Conservation (phyloP, 2,888 invertebrate species). For the Chrysomela aeneicollis region DNA sequence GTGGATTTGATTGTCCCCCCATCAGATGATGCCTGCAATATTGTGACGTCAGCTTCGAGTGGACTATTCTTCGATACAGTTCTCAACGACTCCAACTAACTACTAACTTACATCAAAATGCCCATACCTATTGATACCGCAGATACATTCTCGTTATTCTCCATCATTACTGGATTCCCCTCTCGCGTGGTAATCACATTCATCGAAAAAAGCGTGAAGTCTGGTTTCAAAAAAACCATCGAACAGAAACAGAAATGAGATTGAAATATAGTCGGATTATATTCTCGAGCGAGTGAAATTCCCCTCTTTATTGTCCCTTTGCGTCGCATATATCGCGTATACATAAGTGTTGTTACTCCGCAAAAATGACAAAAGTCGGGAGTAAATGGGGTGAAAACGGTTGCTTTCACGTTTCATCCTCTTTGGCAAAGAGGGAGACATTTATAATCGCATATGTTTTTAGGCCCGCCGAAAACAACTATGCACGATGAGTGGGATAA, state of each 20-base stretch:
- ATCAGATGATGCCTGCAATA: too few relatives aligned
- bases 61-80: too few relatives aligned
- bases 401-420: slow-evolving; percentile 41
- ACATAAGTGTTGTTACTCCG: slow-evolving; percentile 55
- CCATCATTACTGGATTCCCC: too few relatives aligned
- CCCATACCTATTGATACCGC: too few relatives aligned
- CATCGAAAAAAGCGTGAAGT: slow-evolving; percentile 29
- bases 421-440: slow-evolving; percentile 37
- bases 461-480: slow-evolving; percentile 24
- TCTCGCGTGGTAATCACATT: slow-evolving; percentile 7
- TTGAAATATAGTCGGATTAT: slow-evolving; percentile 49
- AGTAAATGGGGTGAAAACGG: slow-evolving; percentile 56
- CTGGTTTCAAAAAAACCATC: slow-evolving; percentile 39
- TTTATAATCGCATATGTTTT: slow-evolving; percentile 38
- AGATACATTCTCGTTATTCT: too few relatives aligned
- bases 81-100: too few relatives aligned
- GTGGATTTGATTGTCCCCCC: too few relatives aligned
- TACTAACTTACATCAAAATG: too few relatives aligned
- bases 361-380: slow-evolving; percentile 58
- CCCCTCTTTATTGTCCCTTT: slow-evolving; percentile 56
- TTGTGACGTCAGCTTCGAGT: too few relatives aligned
- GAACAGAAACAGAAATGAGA: slow-evolving; percentile 41
- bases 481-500: slow-evolving; percentile 28
- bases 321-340: slow-evolving; percentile 50
- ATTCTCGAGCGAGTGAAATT: slow-evolving; percentile 48